These are phyloP conservation scores for Pomatostomus ruficeps DNA, from an alignment of 2,113 vertebrate genomes.

Conservation along the genomic window DNA sequence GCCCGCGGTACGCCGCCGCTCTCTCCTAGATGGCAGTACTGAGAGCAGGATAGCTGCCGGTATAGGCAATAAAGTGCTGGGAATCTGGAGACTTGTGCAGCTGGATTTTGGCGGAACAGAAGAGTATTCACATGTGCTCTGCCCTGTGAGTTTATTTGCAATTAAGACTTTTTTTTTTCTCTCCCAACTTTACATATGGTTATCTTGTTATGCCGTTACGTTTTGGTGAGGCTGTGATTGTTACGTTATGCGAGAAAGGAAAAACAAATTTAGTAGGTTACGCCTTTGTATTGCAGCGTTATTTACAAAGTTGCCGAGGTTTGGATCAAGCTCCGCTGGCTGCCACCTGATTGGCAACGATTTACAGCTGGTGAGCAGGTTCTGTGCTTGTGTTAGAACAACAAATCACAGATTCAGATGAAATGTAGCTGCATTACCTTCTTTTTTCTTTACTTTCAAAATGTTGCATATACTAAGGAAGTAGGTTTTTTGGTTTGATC, in stretches of 20 bases:
- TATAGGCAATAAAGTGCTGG: neutral
- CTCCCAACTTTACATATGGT: neutral
- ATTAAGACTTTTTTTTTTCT: neutral
- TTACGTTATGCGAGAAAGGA: neutral
- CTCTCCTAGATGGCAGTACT: conserved; percentile 26
- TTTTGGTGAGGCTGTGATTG: neutral
- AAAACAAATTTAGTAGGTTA: neutral
- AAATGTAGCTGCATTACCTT: neutral
- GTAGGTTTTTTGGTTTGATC: neutral
- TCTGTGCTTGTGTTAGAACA: neutral
- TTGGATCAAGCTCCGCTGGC: neutral
- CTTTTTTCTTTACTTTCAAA: neutral
- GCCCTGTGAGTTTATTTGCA: neutral
- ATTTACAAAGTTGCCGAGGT: neutral
- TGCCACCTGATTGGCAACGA: neutral
- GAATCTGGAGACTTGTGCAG: neutral
- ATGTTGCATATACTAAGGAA: neutral
- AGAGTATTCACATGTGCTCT: neutral
- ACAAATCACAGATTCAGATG: neutral
- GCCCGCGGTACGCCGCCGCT: neutral
- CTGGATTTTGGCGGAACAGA: neutral
- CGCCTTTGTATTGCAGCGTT: neutral
- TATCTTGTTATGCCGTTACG: fast-evolving
- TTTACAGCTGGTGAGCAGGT: neutral
- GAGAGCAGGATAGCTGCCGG: neutral